Conservation (phyloP, 2,888 invertebrate species). For the Actias luna region DNA sequence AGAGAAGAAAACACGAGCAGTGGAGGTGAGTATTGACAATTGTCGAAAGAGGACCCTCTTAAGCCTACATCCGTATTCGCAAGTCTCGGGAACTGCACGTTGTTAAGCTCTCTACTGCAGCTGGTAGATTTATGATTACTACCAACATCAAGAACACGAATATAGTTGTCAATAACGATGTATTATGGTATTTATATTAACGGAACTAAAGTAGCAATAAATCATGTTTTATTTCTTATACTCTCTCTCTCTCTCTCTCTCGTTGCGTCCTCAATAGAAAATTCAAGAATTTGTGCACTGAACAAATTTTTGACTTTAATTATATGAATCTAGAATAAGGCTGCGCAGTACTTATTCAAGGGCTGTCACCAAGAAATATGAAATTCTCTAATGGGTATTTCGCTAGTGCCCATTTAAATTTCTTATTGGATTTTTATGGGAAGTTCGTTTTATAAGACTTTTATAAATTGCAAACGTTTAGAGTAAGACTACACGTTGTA, state of each 20-base stretch:
- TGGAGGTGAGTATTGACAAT: too few relatives aligned
- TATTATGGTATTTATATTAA: too few relatives aligned
- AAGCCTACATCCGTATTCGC: too few relatives aligned
- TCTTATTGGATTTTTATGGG: conserved; percentile 16
- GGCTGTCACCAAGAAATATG: conserved; percentile 18
- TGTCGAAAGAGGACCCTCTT: too few relatives aligned
- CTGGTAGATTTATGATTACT: too few relatives aligned
- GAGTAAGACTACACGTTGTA: neutral
- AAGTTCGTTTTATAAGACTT: neutral
- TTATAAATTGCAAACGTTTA: neutral
- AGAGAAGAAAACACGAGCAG: too few relatives aligned
- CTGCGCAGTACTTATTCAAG: conserved; percentile 12
- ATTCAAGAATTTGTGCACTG: neutral
- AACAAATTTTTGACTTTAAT: neutral
- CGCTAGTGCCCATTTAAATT: conserved; percentile 15
- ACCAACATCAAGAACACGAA: too few relatives aligned
- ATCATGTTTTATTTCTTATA: too few relatives aligned
- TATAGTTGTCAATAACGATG: too few relatives aligned
- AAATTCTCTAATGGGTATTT: conserved; percentile 20
- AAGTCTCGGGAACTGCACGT: too few relatives aligned
- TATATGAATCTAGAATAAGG: conserved; percentile 6
- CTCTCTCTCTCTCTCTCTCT: neutral
- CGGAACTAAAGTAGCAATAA: too few relatives aligned
- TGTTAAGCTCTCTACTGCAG: too few relatives aligned
- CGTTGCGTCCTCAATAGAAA: neutral